Conservation (phyloP, 2,888 invertebrate species). For the Acleris emargana region DNA sequence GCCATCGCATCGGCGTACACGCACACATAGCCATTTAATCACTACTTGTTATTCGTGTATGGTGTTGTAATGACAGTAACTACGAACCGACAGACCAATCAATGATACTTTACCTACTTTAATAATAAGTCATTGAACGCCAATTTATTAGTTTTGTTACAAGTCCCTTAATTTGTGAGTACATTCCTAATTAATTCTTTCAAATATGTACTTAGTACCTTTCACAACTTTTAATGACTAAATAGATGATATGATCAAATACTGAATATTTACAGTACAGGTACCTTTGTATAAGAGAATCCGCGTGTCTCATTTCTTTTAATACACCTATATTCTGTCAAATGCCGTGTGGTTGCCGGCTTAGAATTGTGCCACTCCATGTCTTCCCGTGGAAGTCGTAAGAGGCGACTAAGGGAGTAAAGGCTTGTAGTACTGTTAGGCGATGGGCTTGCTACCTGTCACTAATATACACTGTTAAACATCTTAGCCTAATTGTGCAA, state of each 20-base stretch:
- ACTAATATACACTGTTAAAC: no score
- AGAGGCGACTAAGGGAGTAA: no score
- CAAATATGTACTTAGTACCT: not conserved
- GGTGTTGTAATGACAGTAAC: conserved; percentile 29
- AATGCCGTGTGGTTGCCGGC: no score
- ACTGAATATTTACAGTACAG: not conserved
- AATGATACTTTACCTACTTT: not conserved
- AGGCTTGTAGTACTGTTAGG: no score
- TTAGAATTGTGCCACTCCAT: no score
- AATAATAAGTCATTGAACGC: no score
- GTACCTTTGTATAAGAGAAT: not conserved
- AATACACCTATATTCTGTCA: not conserved
- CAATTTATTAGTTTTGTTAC: no score
- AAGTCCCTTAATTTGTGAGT: no score
- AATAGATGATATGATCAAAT: not conserved
- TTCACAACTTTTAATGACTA: not conserved
- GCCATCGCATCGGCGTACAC: conserved; percentile 26
- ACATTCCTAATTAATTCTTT: not conserved
- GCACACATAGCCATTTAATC: conserved; percentile 1
- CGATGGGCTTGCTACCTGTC: no score
- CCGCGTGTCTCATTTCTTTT: not conserved
- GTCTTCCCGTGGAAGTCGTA: no score
- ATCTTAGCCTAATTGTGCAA: no score
- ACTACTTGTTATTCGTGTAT: conserved; percentile 20
- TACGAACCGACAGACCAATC: conserved; percentile 17